A percentile compares a stretch with the other conserved stretches of the same genome.
phyloP scores from a whole-genome alignment of 2,113 vertebrate species.

The Eidolon helvum region DNA sequence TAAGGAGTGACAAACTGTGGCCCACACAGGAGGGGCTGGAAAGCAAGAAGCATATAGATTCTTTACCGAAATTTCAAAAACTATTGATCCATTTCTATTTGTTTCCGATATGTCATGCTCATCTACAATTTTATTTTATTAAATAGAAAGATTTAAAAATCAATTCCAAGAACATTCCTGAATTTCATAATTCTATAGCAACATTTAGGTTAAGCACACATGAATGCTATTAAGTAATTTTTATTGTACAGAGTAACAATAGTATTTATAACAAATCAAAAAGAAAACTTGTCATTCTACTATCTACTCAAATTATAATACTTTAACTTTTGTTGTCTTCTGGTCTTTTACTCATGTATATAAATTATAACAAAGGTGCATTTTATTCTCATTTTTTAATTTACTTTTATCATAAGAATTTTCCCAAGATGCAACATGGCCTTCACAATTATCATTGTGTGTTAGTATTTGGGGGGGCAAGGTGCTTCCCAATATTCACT shows the following conservation, averaged over 20 bases:
- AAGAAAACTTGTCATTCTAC: not conserved
- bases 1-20: no score
- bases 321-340: not conserved
- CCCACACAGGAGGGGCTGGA: no score
- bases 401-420: not conserved
- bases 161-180: not conserved
- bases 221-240: not conserved
- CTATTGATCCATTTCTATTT: not conserved
- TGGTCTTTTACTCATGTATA: not conserved
- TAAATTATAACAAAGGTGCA: not conserved
- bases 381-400: not conserved
- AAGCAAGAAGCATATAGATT: no score
- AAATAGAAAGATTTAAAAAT: not conserved
- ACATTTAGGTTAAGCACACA: not conserved
- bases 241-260: not conserved
- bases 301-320: not conserved
- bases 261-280: not conserved
- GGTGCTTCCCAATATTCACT: not conserved
- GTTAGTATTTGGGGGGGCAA: not conserved
- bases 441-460: not conserved
- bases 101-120: not conserved
- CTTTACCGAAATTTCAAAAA: not conserved
- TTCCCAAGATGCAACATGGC: not conserved
- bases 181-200: not conserved
- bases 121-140: not conserved